Percentiles rank a stretch among this genome's conserved stretches.
These are phyloP conservation scores for Drosophila insularis DNA, from an alignment of 1,140 invertebrate genomes.

Conservation along the genomic window DNA sequence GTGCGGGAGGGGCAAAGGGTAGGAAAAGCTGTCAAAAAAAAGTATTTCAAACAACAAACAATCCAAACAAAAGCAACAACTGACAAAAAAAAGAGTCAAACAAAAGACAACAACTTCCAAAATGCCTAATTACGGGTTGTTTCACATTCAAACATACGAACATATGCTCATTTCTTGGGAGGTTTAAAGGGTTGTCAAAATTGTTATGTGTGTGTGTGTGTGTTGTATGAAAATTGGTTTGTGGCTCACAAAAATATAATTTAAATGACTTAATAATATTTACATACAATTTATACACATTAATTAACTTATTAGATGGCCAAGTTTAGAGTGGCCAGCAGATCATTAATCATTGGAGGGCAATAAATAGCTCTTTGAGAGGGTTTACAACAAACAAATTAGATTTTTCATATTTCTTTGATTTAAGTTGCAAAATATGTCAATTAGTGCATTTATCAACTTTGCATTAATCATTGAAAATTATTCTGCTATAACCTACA, in stretches of 20 bases:
- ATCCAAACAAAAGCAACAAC: slow-evolving; percentile 30
- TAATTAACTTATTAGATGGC: slow-evolving; percentile 57
- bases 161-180: slow-evolving; percentile 13
- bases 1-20: background rate
- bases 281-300: slow-evolving; percentile 54
- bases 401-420: background rate
- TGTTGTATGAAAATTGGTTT: slow-evolving; percentile 21
- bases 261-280: slow-evolving; percentile 54
- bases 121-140: slow-evolving; percentile 46
- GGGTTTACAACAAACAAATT: background rate
- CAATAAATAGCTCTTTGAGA: slow-evolving; percentile 7
- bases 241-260: slow-evolving; percentile 24
- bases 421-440: too few species aligned
- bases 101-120: slow-evolving; percentile 37
- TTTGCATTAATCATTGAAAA: too few species aligned
- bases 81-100: slow-evolving; percentile 38
- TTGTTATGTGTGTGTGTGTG: background rate
- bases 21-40: slow-evolving; percentile 28
- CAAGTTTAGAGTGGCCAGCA: slow-evolving; percentile 17
- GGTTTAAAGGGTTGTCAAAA: slow-evolving; percentile 1
- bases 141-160: slow-evolving; percentile 15
- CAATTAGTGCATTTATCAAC: too few species aligned
- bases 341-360: slow-evolving; percentile 45
- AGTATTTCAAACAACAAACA: slow-evolving; percentile 48
- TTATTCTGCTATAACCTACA: too few species aligned